A percentile compares a stretch with the other conserved stretches of the same genome.
These are phyloP conservation scores for Fragum sueziense DNA, from an alignment of 2,888 invertebrate species.

Conservation along the genomic window DNA sequence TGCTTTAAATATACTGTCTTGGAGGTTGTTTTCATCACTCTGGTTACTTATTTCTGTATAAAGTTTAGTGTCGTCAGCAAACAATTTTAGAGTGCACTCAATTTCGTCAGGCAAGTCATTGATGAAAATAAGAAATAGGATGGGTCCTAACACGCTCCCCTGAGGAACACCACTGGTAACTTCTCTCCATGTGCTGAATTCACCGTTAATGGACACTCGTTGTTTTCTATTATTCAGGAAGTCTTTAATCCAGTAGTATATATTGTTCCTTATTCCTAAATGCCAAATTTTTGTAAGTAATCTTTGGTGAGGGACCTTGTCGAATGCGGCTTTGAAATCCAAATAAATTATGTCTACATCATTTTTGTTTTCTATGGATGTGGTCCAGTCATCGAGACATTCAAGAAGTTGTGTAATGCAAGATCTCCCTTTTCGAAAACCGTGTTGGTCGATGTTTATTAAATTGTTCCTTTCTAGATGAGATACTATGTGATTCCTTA, in stretches of 20 bases:
- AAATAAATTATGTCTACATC: constrained; percentile 27
- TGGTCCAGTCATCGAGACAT: too few species aligned
- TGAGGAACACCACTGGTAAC: constrained; percentile 29
- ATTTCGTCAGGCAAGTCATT: constrained; percentile 19
- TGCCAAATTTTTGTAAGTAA: constrained; percentile 26
- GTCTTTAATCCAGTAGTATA: constrained; percentile 24
- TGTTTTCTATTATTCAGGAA: constrained; percentile 26
- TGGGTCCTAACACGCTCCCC: constrained; percentile 23
- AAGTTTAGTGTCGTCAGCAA: constrained; percentile 23
- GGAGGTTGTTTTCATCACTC: not conserved
- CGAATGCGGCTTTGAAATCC: constrained; percentile 35
- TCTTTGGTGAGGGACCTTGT: constrained; percentile 32
- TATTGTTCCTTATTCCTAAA: constrained; percentile 18
- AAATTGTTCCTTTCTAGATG: constrained; percentile 17
- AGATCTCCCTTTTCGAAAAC: constrained; percentile 25
- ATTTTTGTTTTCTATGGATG: not conserved
- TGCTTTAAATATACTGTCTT: too few species aligned
- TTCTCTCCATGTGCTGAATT: not conserved
- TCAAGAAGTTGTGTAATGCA: too few species aligned
- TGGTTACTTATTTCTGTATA: not conserved
- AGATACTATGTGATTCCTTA: not conserved
- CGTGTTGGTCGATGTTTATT: constrained; percentile 8
- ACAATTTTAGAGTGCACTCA: not conserved
- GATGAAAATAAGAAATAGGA: constrained; percentile 25
- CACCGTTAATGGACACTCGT: constrained; percentile 19